A percentile compares a stretch with the other conserved stretches of the same genome.
Evolutionary conservation across 2,113 vertebrate genomes (phyloP).

Genomic region (Tichodroma muraria): DNA sequence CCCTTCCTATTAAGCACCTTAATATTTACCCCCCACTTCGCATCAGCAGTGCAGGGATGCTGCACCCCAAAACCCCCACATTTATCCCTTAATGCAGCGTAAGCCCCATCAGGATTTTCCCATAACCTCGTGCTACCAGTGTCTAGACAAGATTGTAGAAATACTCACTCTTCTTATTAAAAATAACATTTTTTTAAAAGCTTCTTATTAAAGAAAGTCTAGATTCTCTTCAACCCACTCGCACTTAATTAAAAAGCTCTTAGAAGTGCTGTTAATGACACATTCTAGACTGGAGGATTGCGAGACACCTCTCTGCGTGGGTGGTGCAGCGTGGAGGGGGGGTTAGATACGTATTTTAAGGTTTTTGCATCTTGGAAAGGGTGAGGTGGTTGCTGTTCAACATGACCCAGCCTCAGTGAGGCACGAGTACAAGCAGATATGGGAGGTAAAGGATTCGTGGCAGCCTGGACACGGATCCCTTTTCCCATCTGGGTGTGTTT

Average conservation of each 20-base stretch:
- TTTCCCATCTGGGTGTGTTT: background rate
- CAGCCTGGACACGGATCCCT: background rate
- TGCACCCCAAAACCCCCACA: background rate
- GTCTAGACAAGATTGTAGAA: constrained; percentile 46
- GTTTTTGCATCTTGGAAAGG: constrained; percentile 20
- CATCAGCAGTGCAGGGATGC: background rate
- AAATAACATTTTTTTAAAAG: constrained; percentile 15
- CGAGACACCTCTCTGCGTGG: constrained; percentile 44
- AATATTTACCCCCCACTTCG: background rate
- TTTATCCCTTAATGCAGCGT: background rate
- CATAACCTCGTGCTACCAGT: background rate
- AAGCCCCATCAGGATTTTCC: background rate
- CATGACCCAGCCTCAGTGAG: background rate
- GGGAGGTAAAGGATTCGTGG: background rate
- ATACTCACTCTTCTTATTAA: constrained; percentile 47
- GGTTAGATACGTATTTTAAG: background rate
- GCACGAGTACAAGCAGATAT: background rate
- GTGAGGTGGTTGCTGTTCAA: background rate
- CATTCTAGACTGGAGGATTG: constrained; percentile 47
- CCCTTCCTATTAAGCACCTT: background rate
- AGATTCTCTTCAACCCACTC: constrained; percentile 53
- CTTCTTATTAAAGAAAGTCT: constrained; percentile 61
- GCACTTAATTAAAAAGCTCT: constrained; percentile 63
- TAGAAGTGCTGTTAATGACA: constrained; percentile 62
- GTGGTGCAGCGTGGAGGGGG: background rate